Evolutionary conservation across 2,797 vertebrate genomes (phyloP).

Genomic region (Linurgus olivaceus): DNA sequence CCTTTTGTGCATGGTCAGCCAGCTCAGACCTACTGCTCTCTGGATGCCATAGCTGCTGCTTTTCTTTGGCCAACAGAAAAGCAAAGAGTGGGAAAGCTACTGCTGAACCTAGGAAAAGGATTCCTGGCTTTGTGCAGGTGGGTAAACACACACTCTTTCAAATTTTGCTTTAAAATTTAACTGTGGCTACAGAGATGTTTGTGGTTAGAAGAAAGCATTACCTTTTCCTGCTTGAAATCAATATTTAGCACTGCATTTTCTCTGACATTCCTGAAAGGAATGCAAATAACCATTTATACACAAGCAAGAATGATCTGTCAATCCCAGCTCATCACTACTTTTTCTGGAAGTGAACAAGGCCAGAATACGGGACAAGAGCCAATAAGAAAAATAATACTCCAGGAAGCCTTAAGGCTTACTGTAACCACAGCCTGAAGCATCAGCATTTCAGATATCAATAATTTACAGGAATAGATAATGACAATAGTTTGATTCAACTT

Average conservation of each 20-base stretch:
- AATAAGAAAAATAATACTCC: conserved; percentile 9
- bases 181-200: neutral
- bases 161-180: neutral
- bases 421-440: conserved; percentile 38
- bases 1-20: neutral
- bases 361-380: conserved; percentile 8
- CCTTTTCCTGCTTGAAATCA: neutral
- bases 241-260: neutral
- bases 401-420: conserved; percentile 49
- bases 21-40: neutral
- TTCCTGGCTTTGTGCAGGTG: neutral
- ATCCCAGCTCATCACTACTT: neutral
- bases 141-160: neutral
- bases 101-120: neutral
- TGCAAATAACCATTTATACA: neutral
- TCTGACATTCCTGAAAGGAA: neutral
- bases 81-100: neutral
- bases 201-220: neutral
- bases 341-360: neutral
- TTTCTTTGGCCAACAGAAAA: neutral
- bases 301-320: neutral
- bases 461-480: conserved; percentile 45
- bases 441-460: conserved; percentile 45
- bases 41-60: neutral
- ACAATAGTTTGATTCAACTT: neutral